These are phyloP conservation scores for Micronisus gabar DNA, from an alignment of 2,113 vertebrate species.

Conservation along the genomic window DNA sequence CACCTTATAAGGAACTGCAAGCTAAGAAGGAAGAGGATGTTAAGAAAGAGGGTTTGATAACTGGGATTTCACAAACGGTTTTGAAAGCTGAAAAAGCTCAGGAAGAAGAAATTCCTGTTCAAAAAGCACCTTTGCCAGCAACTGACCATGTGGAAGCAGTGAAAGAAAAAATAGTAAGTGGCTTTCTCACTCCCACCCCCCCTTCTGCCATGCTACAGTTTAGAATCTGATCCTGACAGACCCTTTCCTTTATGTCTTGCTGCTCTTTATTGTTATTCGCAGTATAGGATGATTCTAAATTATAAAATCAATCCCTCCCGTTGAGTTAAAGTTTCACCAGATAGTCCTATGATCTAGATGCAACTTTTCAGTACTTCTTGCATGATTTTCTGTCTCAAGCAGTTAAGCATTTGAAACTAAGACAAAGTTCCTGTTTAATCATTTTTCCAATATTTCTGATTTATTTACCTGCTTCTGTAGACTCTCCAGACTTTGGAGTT, in stretches of 20 bases:
- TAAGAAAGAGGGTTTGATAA: not conserved
- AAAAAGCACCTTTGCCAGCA: not conserved
- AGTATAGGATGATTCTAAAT: not conserved
- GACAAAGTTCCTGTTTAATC: not conserved
- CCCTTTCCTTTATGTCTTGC: not conserved
- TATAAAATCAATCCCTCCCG: accelerated
- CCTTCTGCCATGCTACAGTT: not conserved
- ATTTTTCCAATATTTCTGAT: not conserved
- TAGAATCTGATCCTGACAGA: not conserved
- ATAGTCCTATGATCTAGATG: not conserved
- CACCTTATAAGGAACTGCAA: not conserved
- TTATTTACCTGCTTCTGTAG: not conserved
- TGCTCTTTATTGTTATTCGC: not conserved
- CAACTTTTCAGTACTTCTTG: not conserved
- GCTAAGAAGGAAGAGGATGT: not conserved
- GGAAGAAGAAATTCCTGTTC: not conserved
- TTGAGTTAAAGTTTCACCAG: not conserved
- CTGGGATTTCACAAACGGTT: not conserved
- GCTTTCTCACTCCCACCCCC: not conserved
- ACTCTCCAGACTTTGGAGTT: not conserved
- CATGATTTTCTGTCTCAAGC: not conserved
- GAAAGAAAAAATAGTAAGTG: slow-evolving; percentile 77
- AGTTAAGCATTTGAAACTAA: not conserved
- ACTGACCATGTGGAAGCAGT: slow-evolving; percentile 35
- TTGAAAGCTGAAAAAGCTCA: not conserved